These are phyloP conservation scores for Sinocyclocheilus grahami DNA, from an alignment of 2,113 vertebrate genomes.

Conservation along the genomic window DNA sequence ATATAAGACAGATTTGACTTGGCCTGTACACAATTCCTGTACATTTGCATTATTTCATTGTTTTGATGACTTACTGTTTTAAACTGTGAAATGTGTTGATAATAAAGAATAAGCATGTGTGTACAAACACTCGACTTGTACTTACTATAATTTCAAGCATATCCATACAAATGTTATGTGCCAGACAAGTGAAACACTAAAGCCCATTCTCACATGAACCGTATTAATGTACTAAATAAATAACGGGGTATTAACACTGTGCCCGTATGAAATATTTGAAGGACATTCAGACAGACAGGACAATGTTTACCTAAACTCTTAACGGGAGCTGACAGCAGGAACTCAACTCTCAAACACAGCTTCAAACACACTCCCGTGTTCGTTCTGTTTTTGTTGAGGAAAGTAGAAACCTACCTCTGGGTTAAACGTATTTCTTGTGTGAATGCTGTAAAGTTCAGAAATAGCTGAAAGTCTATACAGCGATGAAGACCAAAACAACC, in stretches of 20 bases:
- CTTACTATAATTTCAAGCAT: background rate
- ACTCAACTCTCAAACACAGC: background rate
- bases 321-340: background rate
- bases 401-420: conserved; percentile 46
- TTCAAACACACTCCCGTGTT: background rate
- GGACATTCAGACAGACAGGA: background rate
- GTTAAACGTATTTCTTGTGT: conserved; percentile 18
- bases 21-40: background rate
- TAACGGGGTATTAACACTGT: background rate
- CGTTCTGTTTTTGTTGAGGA: background rate
- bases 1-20: background rate
- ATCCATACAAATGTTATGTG: background rate
- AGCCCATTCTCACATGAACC: background rate
- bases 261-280: background rate
- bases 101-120: background rate
- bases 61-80: background rate
- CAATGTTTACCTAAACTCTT: background rate
- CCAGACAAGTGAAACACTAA: background rate
- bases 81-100: background rate
- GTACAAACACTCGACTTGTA: background rate
- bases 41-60: background rate
- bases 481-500: background rate
- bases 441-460: conserved; percentile 1
- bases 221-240: background rate
- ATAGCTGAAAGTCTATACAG: background rate